Conservation (phyloP, 2,888 invertebrate species). For the Eupelmus urozonus region DNA sequence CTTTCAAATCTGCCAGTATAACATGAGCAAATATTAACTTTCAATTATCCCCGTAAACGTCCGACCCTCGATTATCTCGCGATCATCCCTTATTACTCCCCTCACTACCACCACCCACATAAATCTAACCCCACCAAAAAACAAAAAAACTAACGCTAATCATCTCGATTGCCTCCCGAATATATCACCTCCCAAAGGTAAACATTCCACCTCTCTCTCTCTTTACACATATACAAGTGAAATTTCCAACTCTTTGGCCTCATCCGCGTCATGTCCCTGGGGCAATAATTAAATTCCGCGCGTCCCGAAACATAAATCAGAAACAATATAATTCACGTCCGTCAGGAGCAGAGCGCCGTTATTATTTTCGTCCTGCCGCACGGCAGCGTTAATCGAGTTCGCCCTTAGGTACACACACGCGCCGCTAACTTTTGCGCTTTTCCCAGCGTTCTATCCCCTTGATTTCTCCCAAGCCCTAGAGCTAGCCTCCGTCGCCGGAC, state of each 20-base stretch:
- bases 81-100: too few species aligned
- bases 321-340: conserved; percentile 55
- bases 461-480: conserved; percentile 9
- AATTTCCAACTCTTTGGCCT: conserved; percentile 15
- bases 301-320: conserved; percentile 51
- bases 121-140: too few species aligned
- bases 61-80: too few species aligned
- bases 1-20: too few species aligned
- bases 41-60: too few species aligned
- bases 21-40: too few species aligned
- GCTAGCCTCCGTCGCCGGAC: conserved; percentile 34
- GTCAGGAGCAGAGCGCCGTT: conserved; percentile 40
- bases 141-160: too few species aligned
- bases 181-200: not conserved
- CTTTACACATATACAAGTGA: conserved; percentile 1
- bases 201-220: conserved; percentile 19
- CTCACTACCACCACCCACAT: too few species aligned
- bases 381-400: conserved; percentile 50
- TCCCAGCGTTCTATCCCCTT: not conserved
- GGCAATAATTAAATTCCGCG: conserved; percentile 57
- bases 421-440: conserved; percentile 13
- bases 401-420: not conserved
- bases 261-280: conserved; percentile 13
- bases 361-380: conserved; percentile 44
- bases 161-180: too few species aligned